Percentiles rank a stretch among this genome's conserved stretches.
Conservation (phyloP, 2,888 invertebrate species). For the Myopa tessellatipennis region DNA sequence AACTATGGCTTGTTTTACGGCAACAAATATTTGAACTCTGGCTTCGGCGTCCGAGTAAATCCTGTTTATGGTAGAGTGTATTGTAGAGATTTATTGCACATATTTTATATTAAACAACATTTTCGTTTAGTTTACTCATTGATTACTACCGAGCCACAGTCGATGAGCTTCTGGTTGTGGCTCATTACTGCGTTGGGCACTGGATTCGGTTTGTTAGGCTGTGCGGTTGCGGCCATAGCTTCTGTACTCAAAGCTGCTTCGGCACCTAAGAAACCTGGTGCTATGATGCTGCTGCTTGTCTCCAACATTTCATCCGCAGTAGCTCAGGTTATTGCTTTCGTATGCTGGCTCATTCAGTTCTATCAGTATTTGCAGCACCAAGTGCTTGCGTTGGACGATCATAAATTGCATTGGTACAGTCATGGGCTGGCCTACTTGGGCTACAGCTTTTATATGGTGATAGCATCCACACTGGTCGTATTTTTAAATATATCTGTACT, state of each 20-base stretch:
- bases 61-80: slow-evolving; percentile 77
- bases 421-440: slow-evolving; percentile 84
- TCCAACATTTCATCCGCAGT: slow-evolving; percentile 72
- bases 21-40: slow-evolving; percentile 82
- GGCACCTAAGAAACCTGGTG: slow-evolving; percentile 63
- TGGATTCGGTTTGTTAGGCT: slow-evolving; percentile 64
- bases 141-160: slow-evolving; percentile 61
- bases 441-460: slow-evolving; percentile 81
- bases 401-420: slow-evolving; percentile 84
- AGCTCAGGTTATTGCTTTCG: slow-evolving; percentile 79
- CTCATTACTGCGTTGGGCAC: slow-evolving; percentile 65
- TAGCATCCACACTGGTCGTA: slow-evolving; percentile 64
- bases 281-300: slow-evolving; percentile 63
- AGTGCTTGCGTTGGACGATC: slow-evolving; percentile 83
- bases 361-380: slow-evolving; percentile 83
- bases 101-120: slow-evolving; percentile 52
- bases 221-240: slow-evolving; percentile 66
- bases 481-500: slow-evolving; percentile 62
- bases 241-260: slow-evolving; percentile 67
- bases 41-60: slow-evolving; percentile 82
- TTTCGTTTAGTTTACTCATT: slow-evolving; percentile 59
- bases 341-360: slow-evolving; percentile 88
- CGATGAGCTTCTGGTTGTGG: slow-evolving; percentile 67
- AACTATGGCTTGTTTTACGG: slow-evolving; percentile 91
- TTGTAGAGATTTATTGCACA: not conserved